Percentiles rank a stretch among this genome's conserved stretches.
These are phyloP conservation scores for Syrmaticus mikado DNA, from an alignment of 2,113 vertebrate genomes.

Conservation along the genomic window DNA sequence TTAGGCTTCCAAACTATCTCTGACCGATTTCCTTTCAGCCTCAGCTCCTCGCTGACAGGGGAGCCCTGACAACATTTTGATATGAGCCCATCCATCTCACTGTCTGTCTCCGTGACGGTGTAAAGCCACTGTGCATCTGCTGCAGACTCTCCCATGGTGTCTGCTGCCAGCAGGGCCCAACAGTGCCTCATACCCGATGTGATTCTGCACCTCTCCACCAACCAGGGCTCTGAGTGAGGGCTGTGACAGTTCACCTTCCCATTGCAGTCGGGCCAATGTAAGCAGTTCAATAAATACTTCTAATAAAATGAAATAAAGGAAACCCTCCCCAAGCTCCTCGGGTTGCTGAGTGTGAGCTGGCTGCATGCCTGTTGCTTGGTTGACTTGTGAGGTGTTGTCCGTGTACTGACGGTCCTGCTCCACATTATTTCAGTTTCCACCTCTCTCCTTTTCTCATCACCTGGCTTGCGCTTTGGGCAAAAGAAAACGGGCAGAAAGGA, in stretches of 20 bases:
- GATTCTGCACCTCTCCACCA: too few relatives aligned
- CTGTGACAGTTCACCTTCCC: not conserved
- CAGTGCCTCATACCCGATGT: not conserved
- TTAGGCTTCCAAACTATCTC: not conserved
- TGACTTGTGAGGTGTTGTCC: not conserved
- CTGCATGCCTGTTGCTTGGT: not conserved
- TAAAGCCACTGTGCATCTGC: not conserved
- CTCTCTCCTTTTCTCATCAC: not conserved
- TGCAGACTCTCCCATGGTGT: not conserved
- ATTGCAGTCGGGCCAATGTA: not conserved
- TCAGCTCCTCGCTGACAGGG: not conserved
- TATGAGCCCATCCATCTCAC: not conserved
- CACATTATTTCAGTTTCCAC: not conserved
- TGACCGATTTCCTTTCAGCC: not conserved
- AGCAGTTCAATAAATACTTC: too few relatives aligned
- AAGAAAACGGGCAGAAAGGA: not conserved
- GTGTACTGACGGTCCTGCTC: not conserved
- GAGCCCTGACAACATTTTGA: not conserved
- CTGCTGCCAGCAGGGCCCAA: not conserved
- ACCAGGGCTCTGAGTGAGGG: not conserved
- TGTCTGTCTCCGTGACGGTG: not conserved
- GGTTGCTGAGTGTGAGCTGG: not conserved
- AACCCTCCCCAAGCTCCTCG: not conserved
- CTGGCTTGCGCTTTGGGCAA: not conserved
- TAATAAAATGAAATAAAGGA: not conserved